These are phyloP conservation scores for Arothron firmamentum DNA, from an alignment of 2,113 vertebrate genomes.

Conservation along the genomic window DNA sequence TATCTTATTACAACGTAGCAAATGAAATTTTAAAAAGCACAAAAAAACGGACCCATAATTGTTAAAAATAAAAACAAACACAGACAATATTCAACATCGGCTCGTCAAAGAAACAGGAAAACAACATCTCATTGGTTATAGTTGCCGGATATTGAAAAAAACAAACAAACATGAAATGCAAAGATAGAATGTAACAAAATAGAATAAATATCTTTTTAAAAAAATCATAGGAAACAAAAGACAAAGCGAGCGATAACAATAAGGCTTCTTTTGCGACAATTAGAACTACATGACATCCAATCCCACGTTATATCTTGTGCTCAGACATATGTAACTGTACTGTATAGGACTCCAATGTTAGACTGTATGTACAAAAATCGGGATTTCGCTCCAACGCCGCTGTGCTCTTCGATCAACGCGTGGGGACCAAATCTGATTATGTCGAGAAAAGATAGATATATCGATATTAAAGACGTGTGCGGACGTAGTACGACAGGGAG, in stretches of 20 bases:
- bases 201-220: constrained; percentile 61
- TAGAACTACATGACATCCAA: constrained; percentile 70
- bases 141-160: constrained; percentile 62
- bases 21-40: constrained; percentile 58
- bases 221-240: constrained; percentile 69
- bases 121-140: constrained; percentile 65
- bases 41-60: constrained; percentile 59
- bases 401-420: constrained; percentile 59
- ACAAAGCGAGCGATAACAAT: constrained; percentile 73
- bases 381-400: constrained; percentile 32
- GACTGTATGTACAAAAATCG: constrained; percentile 68
- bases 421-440: constrained; percentile 47
- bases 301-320: constrained; percentile 69
- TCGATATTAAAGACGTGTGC: constrained; percentile 46
- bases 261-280: constrained; percentile 71
- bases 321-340: constrained; percentile 65
- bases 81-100: constrained; percentile 62
- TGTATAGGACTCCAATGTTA: constrained; percentile 58
- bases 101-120: constrained; percentile 65
- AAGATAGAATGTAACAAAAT: constrained; percentile 70
- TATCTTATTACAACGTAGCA: constrained; percentile 62
- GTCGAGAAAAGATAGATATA: constrained; percentile 47
- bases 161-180: constrained; percentile 56
- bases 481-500: constrained; percentile 16
- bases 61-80: constrained; percentile 33